These are phyloP conservation scores for Odontocerum albicorne DNA, from an alignment of 2,888 invertebrate species.

Conservation along the genomic window DNA sequence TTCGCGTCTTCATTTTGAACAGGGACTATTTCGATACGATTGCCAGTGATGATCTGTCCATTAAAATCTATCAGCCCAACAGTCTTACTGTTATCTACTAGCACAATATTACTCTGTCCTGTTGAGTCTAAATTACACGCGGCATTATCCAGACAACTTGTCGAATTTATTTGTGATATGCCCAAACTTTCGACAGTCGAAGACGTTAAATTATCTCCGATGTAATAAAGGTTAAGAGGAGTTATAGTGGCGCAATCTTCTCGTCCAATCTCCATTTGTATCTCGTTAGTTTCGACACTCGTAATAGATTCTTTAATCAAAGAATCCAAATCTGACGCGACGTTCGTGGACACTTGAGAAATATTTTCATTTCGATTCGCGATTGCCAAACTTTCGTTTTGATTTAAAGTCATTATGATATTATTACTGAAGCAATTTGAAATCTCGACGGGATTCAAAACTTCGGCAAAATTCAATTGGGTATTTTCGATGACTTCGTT, in stretches of 20 bases:
- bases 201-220: conserved; percentile 1
- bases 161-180: background rate
- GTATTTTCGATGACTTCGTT: background rate
- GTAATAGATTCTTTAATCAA: background rate
- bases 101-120: background rate
- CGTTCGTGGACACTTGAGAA: background rate
- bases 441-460: conserved; percentile 8
- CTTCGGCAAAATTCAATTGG: conserved; percentile 15
- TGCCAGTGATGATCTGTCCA: conserved; percentile 9
- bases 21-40: background rate
- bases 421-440: no score
- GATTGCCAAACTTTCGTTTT: background rate
- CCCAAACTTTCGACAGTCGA: conserved; percentile 2
- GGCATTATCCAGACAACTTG: background rate
- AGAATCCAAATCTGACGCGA: background rate
- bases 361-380: background rate
- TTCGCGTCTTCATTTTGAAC: background rate
- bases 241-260: conserved; percentile 15
- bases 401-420: background rate
- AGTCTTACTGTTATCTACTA: conserved; percentile 8
- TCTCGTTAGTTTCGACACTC: background rate
- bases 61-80: conserved; percentile 16
- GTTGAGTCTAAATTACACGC: background rate
- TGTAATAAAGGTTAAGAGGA: conserved; percentile 14
- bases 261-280: conserved; percentile 2